A percentile compares a stretch with the other conserved stretches of the same genome.
phyloP scores from a whole-genome alignment of 2,797 vertebrate genomes.

The Austrolebias charrua region DNA sequence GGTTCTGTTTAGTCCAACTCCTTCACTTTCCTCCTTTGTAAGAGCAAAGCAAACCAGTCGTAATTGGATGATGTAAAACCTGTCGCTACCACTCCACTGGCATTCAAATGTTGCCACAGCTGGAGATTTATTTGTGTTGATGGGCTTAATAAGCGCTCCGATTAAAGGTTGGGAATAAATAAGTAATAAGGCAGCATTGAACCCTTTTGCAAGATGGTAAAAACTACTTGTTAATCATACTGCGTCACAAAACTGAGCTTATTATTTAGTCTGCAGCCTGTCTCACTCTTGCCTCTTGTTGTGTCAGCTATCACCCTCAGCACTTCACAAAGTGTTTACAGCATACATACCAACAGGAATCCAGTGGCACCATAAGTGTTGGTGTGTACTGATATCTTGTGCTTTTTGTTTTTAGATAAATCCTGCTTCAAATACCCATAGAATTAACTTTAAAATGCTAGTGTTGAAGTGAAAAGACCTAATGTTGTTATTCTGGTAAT shows the following conservation, averaged over 20 bases:
- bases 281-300: neutral
- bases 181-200: neutral
- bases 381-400: too few relatives aligned
- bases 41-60: neutral
- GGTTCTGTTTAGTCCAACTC: neutral
- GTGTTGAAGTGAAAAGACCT: too few relatives aligned
- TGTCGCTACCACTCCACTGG: neutral
- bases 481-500: too few relatives aligned
- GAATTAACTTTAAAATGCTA: too few relatives aligned
- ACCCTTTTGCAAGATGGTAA: neutral
- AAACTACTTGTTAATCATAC: neutral
- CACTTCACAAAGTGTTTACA: too few relatives aligned
- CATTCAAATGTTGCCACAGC: neutral
- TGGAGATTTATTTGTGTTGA: constrained; percentile 3
- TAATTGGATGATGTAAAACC: neutral
- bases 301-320: too few relatives aligned
- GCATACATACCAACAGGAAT: too few relatives aligned
- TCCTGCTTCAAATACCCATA: too few relatives aligned
- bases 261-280: neutral
- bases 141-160: neutral
- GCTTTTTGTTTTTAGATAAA: too few relatives aligned
- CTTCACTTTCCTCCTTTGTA: neutral
- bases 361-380: too few relatives aligned
- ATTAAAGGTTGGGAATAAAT: neutral
- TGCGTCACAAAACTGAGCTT: neutral